phyloP scores from a whole-genome alignment of 2,113 vertebrate genomes.

The Mastomys natalensis region DNA sequence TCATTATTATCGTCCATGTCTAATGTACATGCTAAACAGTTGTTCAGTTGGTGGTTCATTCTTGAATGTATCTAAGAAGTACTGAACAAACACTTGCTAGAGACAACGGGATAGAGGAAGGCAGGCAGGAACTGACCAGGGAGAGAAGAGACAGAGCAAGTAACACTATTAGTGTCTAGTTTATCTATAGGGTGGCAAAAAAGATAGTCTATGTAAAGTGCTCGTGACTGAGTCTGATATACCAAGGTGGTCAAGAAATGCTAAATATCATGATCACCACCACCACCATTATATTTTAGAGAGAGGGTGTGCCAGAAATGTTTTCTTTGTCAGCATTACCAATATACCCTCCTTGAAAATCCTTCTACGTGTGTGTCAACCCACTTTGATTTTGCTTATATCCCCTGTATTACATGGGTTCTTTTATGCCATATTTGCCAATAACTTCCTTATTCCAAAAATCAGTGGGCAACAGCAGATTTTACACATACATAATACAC shows the following conservation, averaged over 20 bases:
- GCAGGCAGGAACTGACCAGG: neutral
- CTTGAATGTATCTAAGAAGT: neutral
- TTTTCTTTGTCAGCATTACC: neutral
- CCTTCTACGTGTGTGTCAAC: neutral
- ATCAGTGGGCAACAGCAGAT: neutral
- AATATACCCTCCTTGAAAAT: neutral
- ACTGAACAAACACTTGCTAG: constrained; percentile 4
- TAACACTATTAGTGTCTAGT: neutral
- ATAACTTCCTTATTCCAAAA: neutral
- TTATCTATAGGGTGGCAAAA: neutral
- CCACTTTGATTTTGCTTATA: neutral
- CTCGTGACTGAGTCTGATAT: neutral
- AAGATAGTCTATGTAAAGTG: neutral
- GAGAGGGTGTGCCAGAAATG: neutral
- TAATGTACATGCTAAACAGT: neutral
- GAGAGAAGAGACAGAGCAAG: neutral
- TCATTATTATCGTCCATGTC: neutral
- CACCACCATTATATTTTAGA: neutral
- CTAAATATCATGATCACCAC: neutral
- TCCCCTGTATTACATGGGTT: neutral
- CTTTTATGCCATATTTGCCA: neutral
- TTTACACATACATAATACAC: neutral
- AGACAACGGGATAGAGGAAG: neutral
- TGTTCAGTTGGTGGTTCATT: neutral
- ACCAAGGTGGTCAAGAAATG: neutral